Percentiles rank a stretch among this genome's conserved stretches.
phyloP scores from a whole-genome alignment of 1,140 invertebrate genomes.

The Nephila pilipes region DNA sequence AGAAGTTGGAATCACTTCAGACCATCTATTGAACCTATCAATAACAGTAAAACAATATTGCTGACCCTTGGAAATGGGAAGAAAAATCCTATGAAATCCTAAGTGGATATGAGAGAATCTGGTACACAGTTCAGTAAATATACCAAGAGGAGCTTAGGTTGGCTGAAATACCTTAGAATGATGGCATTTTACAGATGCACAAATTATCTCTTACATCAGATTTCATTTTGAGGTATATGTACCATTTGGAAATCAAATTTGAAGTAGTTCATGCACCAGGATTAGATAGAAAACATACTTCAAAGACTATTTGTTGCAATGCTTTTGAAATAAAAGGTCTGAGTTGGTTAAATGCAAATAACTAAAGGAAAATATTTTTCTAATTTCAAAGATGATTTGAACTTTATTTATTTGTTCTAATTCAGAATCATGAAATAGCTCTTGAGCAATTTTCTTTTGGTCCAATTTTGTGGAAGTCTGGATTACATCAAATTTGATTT shows the following conservation, averaged over 20 bases:
- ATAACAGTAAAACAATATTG: slow-evolving; percentile 81
- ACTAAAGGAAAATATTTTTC: neutral
- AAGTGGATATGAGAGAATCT: slow-evolving; percentile 80
- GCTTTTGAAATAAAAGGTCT: neutral
- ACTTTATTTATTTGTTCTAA: neutral
- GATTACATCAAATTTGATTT: neutral
- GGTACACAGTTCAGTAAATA: neutral
- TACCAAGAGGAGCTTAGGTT: neutral
- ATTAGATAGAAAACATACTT: neutral
- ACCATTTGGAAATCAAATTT: neutral
- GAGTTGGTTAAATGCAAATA: neutral
- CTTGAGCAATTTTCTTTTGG: neutral
- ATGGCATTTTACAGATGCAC: neutral
- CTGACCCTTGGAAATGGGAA: slow-evolving; percentile 80
- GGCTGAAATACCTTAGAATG: neutral
- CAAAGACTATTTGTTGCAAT: neutral
- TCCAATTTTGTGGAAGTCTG: neutral
- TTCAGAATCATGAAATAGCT: neutral
- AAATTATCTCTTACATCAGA: neutral
- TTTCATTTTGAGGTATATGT: neutral
- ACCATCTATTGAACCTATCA: slow-evolving; percentile 81
- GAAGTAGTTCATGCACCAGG: neutral
- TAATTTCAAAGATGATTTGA: neutral
- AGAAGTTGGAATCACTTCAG: slow-evolving; percentile 81
- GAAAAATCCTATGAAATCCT: slow-evolving; percentile 82